A percentile compares a stretch with the other conserved stretches of the same genome.
Evolutionary conservation across 2,113 vertebrate genomes (phyloP).

Genomic region (Trogon melanurus): DNA sequence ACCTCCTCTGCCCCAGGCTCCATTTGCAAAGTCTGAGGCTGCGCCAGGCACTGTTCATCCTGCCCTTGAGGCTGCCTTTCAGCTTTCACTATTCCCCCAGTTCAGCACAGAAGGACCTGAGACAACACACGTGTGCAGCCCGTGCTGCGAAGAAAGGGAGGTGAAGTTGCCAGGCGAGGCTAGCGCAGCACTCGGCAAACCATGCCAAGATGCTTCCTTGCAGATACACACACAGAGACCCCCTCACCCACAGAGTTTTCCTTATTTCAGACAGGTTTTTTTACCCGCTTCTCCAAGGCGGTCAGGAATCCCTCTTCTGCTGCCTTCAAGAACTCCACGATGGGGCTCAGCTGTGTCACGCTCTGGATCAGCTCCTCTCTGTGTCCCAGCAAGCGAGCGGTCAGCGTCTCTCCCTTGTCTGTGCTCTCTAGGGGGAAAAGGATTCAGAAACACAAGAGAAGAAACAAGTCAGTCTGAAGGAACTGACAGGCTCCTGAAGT

Average conservation of each 20-base stretch:
- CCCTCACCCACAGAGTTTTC: background rate
- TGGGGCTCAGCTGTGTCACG: constrained; percentile 72
- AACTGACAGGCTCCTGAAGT: constrained; percentile 68
- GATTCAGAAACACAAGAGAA: constrained; percentile 61
- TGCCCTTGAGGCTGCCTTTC: background rate
- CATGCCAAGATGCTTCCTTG: fast-evolving
- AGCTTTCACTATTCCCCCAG: background rate
- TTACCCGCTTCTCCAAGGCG: constrained; percentile 74
- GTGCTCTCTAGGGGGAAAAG: constrained; percentile 24
- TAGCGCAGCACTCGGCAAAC: background rate
- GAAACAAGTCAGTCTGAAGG: constrained; percentile 70
- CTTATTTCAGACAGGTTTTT: background rate
- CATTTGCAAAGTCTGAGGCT: background rate
- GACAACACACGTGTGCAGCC: fast-evolving
- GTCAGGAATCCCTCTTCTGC: constrained; percentile 74
- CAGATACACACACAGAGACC: background rate
- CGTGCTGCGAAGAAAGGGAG: background rate
- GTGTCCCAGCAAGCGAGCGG: constrained; percentile 57
- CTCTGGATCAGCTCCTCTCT: constrained; percentile 75
- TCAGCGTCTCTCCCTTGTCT: constrained; percentile 41
- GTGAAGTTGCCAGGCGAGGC: background rate
- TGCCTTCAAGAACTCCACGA: constrained; percentile 75
- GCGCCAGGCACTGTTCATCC: fast-evolving
- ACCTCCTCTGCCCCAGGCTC: background rate
- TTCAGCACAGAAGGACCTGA: background rate